phyloP scores from a whole-genome alignment of 2,888 invertebrate species.

The Cylloceria caligata region DNA sequence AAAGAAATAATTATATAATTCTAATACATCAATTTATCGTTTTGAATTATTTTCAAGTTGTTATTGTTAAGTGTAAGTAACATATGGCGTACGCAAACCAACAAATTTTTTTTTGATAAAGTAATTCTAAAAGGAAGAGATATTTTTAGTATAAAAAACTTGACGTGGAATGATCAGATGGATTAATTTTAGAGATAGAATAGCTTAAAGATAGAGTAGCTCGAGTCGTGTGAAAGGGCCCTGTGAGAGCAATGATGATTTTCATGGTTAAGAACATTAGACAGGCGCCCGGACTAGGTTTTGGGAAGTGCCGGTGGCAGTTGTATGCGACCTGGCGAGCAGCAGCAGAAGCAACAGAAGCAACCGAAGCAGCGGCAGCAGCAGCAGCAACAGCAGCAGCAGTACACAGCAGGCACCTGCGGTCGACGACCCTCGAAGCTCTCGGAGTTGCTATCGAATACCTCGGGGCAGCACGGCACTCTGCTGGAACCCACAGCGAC shows the following conservation, averaged over 20 bases:
- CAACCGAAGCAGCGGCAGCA: background rate
- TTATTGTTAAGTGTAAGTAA: too few relatives aligned
- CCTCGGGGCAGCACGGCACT: conserved; percentile 70
- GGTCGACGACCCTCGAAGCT: conserved; percentile 82
- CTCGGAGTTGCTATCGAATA: conserved; percentile 78
- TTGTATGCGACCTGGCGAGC: conserved; percentile 41
- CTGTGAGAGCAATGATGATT: conserved; percentile 19
- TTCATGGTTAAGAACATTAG: conserved; percentile 45
- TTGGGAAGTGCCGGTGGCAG: conserved; percentile 47
- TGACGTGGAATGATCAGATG: background rate
- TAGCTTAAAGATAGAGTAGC: background rate
- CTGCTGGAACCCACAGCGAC: conserved; percentile 55
- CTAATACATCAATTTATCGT: too few relatives aligned
- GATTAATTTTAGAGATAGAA: conserved; percentile 17
- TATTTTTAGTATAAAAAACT: background rate
- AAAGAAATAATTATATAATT: too few relatives aligned
- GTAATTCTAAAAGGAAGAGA: background rate
- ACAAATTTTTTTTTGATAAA: background rate
- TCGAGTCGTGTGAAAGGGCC: conserved; percentile 19
- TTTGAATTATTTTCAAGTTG: too few relatives aligned
- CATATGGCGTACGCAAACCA: background rate
- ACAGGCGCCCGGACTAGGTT: conserved; percentile 27
- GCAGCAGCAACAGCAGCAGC: conserved; percentile 56
- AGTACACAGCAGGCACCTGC: conserved; percentile 81
- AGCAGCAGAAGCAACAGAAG: conserved; percentile 15